Evolutionary conservation across 2,888 invertebrate species (phyloP), one percentile per base, ranked within the genome.

Genomic region (Diadegma fenestrale): DNA sequence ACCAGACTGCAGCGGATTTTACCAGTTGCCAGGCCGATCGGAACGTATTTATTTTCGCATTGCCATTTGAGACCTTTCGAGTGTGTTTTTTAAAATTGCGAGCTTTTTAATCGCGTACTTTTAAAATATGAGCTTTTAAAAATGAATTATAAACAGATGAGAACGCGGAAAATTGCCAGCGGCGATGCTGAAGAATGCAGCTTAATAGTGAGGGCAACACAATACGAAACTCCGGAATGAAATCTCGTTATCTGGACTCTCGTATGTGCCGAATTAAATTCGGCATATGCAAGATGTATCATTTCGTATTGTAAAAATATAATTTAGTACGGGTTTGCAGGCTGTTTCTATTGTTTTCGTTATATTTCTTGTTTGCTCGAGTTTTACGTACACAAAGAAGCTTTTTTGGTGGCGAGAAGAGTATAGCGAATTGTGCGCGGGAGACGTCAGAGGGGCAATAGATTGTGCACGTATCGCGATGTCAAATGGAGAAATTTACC

Each of bases 401-500:
- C 10, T 58, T 22, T 58, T 58, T 58, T 26, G 22, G 7, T 12
- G 8, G 5, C 12, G 54, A 58, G 54, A 26, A 58, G 54, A 14
- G 26, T 22, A n/a, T n/a, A 58, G 14, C 26, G 54, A 26, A 26
- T 58, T n/a, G n/a, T n/a, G n/a, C n/a, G n/a, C n/a, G 26, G 12
- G 54, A 26, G 26, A 26, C 54, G 54, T 26, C 54, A 26, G 54
- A 58, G 54, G 54, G 19, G 37, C 45, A 1, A 68, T 69, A 63
- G 41, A 77, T 66, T 68, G 19, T 30, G 41, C 63, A 41, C 48
- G 64, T 78, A 78, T 71, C 58, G 68, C 43, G 10, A 73, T 72
- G 72, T 51, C 78, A 48, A 81, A 84, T 48, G 79, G 80, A 45
- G 48, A 79, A 84, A 86, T 84, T 86, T 82, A 79, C 69, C 54